These are phyloP conservation scores for Mesembrinibis cayennensis DNA, from an alignment of 2,113 vertebrate genomes.

Conservation along the genomic window DNA sequence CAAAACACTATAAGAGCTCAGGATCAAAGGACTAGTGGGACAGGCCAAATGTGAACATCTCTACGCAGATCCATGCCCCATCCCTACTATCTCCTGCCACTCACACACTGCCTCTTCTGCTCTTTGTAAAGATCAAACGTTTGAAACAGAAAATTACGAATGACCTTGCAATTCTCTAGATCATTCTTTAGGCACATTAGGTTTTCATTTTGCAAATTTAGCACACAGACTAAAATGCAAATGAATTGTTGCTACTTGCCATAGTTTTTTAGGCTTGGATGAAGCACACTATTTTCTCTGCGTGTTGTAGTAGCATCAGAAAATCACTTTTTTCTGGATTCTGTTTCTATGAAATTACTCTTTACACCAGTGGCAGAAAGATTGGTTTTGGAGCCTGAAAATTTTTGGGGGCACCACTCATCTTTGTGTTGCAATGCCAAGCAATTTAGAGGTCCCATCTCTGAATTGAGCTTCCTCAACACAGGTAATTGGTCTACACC, in stretches of 20 bases:
- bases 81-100: background rate
- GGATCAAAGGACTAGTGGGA: background rate
- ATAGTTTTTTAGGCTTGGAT: background rate
- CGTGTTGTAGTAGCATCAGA: background rate
- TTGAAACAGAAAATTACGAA: background rate
- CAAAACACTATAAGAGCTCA: background rate
- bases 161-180: background rate
- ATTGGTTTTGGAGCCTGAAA: background rate
- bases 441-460: background rate
- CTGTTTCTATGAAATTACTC: background rate
- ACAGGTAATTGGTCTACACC: background rate
- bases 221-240: background rate
- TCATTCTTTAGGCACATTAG: accelerated
- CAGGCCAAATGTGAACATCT: background rate
- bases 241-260: background rate
- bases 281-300: background rate
- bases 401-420: background rate
- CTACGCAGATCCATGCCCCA: background rate
- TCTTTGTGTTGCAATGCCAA: background rate
- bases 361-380: background rate
- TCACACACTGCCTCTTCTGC: background rate
- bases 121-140: background rate
- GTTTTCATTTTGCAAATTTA: background rate
- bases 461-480: background rate
- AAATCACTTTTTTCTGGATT: background rate